phyloP scores from a whole-genome alignment of 2,888 invertebrate genomes.

The Folsomia candida region DNA sequence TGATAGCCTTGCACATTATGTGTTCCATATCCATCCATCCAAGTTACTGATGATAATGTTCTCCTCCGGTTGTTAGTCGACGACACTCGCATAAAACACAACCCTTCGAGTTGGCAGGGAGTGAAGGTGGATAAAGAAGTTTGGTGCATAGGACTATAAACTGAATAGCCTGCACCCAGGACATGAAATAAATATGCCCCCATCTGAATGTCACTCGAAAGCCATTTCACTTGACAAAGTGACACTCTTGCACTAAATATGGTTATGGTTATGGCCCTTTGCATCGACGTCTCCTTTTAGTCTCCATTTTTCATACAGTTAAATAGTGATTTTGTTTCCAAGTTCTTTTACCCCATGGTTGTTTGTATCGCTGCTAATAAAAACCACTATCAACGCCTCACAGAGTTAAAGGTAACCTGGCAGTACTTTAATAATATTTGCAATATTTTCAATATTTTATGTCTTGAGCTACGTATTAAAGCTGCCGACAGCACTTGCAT shows the following conservation, averaged over 20 bases:
- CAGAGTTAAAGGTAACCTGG: too few species aligned
- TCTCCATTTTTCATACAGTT: too few species aligned
- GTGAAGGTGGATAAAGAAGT: neutral
- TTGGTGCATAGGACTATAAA: neutral
- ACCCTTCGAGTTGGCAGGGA: neutral
- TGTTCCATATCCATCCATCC: too few species aligned
- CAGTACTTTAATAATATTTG: too few species aligned
- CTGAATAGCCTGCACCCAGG: neutral
- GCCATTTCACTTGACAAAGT: conserved; percentile 12
- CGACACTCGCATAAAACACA: neutral
- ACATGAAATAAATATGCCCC: conserved; percentile 8
- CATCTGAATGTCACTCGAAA: neutral
- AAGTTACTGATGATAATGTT: neutral
- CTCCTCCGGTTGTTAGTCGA: neutral
- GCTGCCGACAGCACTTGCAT: too few species aligned
- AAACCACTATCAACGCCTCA: too few species aligned
- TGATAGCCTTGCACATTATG: neutral
- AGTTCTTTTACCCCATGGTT: too few species aligned
- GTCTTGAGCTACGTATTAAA: too few species aligned
- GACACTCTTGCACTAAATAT: conserved; percentile 15
- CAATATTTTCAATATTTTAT: too few species aligned
- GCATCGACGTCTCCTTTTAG: neutral
- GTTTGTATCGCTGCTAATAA: too few species aligned
- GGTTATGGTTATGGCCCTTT: conserved; percentile 13
- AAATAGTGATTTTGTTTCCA: too few species aligned